Evolutionary conservation across 23 tunicate species (phyloP).

Genomic region (Ascidia mentula): DNA sequence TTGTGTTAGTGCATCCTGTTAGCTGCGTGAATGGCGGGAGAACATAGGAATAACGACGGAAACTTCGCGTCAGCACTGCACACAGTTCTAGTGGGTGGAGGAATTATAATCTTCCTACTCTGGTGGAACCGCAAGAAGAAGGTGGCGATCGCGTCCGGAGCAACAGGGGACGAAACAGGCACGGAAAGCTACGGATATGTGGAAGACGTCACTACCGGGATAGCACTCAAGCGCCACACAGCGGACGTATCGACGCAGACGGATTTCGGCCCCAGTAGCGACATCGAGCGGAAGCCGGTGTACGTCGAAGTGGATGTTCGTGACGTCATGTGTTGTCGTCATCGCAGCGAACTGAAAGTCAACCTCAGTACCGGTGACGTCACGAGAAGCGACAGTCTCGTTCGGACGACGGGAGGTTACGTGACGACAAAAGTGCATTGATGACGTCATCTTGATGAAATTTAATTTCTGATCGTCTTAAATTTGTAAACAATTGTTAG

Average conservation of each 20-base stretch:
- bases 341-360: conserved; percentile 41
- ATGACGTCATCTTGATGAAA: no score
- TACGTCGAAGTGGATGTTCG: conserved; percentile 29
- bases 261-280: neutral
- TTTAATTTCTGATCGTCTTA: no score
- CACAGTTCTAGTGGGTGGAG: conserved; percentile 22
- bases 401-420: conserved; percentile 19
- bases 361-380: conserved; percentile 40
- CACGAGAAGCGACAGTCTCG: conserved; percentile 21
- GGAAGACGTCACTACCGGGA: neutral
- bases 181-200: neutral
- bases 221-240: neutral
- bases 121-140: conserved; percentile 27
- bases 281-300: conserved; percentile 38
- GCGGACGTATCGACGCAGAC: conserved; percentile 31
- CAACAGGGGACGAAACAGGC: neutral
- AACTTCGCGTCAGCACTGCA: neutral
- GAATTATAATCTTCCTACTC: conserved; percentile 20
- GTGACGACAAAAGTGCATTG: conserved; percentile 17
- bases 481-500: no score
- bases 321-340: conserved; percentile 7
- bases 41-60: neutral
- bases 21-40: conserved; percentile 9
- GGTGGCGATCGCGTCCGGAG: neutral
- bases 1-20: no score